Evolutionary conservation across 64 coral and sea anemone genomes (phyloP), one percentile per base, ranked within the genome.

Genomic region (Pocillopora damicornis): DNA sequence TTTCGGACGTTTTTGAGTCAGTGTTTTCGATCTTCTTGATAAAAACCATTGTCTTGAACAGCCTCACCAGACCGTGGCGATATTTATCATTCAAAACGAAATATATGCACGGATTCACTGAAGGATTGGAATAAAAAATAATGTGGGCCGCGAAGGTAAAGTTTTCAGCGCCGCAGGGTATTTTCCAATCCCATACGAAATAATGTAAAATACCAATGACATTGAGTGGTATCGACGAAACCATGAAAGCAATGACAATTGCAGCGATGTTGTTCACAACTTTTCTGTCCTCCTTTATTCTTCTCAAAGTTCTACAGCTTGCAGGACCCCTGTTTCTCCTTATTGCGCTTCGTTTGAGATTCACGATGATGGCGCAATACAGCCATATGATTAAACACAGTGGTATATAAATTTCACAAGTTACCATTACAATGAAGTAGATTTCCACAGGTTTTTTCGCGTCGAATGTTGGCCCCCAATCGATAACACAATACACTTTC

Each of bases 51-150:
- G 22, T 11, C 67, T 26, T n/a, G 10, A 88, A 88, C 6, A 88
- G n/a, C 57, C 78, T 35, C 14, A 56, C 37, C 35, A 88, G 37
- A 0, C 60, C 77, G 26, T 64, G 61, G 5, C 87, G 74, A 30
- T 58, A 88, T 56, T 77, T 78, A 64, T 88, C 74, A 63, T 88
- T 88, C 15, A 78, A 88, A 5, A 63, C 15, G 34, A 88, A 88
- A 79, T 88, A 88, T 42, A 88, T 88, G 56, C 76, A 88, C 25
- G 77, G 77, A 37, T 88, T 88, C 9, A 88, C 38, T 18, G 87
- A 77, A 4, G 74, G 37, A 60, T 88, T 88, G 18, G 75, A 88
- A 35, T 88, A 75, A 8, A 88, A 58, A 10, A 88, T 74, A 67
- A 88, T 78, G 1, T 73, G 87, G 1, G 87, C 75, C 13, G 87